Evolutionary conservation across 2,888 invertebrate species (phyloP).

Genomic region (Ecliptopera silaceata): DNA sequence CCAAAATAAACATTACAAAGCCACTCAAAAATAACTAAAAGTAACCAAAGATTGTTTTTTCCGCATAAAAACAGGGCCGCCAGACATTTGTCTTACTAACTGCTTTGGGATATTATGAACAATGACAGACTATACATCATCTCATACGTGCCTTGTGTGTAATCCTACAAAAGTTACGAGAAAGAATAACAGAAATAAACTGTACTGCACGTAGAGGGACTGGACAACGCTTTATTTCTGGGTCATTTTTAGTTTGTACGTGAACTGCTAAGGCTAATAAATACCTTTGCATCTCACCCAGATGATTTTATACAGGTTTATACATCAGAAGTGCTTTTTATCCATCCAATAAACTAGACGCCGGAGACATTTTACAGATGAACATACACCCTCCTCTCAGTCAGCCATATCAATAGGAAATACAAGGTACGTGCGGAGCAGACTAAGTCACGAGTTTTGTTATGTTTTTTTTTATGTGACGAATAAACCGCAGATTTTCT

Average conservation of each 20-base stretch:
- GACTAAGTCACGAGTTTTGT: too few species aligned
- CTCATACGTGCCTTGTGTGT: constrained; percentile 38
- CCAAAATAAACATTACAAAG: neutral
- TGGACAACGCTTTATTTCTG: constrained; percentile 9
- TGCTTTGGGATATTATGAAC: constrained; percentile 43
- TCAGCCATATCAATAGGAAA: too few species aligned
- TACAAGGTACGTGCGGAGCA: too few species aligned
- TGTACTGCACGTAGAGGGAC: constrained; percentile 1
- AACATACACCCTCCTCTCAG: too few species aligned
- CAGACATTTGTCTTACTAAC: constrained; percentile 46
- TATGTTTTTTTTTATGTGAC: too few species aligned
- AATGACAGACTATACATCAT: constrained; percentile 46
- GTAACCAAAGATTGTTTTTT: constrained; percentile 7
- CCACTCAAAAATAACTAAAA: constrained; percentile 5
- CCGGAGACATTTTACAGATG: too few species aligned
- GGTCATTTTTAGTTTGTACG: neutral
- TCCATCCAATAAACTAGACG: too few species aligned
- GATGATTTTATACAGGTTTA: too few species aligned
- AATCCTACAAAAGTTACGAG: constrained; percentile 22
- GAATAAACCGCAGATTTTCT: too few species aligned
- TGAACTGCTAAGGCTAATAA: neutral
- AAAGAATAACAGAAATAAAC: constrained; percentile 26
- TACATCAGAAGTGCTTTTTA: too few species aligned
- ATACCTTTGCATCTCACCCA: too few species aligned
- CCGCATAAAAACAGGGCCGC: constrained; percentile 6